Evolutionary conservation across 2,888 invertebrate genomes (phyloP).

Genomic region (Gymnocheta viridis): DNA sequence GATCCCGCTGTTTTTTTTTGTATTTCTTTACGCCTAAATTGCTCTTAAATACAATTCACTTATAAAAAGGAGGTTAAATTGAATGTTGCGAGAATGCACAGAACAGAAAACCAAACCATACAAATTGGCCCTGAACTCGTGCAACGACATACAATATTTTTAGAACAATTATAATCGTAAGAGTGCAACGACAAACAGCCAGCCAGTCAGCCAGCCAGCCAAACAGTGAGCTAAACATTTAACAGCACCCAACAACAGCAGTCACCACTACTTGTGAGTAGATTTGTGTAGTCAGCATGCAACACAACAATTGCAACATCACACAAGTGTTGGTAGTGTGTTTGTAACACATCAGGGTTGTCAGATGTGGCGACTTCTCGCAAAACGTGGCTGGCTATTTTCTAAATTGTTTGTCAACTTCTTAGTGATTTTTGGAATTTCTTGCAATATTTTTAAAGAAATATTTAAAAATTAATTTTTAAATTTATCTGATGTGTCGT

Average conservation of each 20-base stretch:
- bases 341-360: no score
- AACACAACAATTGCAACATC: slow-evolving; percentile 35
- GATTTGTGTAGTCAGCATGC: slow-evolving; percentile 1
- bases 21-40: slow-evolving; percentile 44
- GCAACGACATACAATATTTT: slow-evolving; percentile 68
- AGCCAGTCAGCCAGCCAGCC: slow-evolving; percentile 26
- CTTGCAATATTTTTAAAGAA: no score
- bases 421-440: no score
- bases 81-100: slow-evolving; percentile 41
- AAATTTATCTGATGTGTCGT: no score
- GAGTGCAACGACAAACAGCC: slow-evolving; percentile 49
- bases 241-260: slow-evolving; percentile 34
- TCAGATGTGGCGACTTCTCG: no score
- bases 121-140: slow-evolving; percentile 70
- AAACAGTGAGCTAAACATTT: slow-evolving; percentile 26
- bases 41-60: slow-evolving; percentile 52
- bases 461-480: no score
- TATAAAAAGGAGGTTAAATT: slow-evolving; percentile 63
- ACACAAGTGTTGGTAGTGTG: background rate
- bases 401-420: no score
- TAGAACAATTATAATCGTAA: slow-evolving; percentile 34
- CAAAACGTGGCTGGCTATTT: no score
- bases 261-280: background rate
- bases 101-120: slow-evolving; percentile 30
- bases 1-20: slow-evolving; percentile 37